These are phyloP conservation scores for Lanistes nyassanus DNA, from an alignment of 1,140 invertebrate genomes.

Conservation along the genomic window DNA sequence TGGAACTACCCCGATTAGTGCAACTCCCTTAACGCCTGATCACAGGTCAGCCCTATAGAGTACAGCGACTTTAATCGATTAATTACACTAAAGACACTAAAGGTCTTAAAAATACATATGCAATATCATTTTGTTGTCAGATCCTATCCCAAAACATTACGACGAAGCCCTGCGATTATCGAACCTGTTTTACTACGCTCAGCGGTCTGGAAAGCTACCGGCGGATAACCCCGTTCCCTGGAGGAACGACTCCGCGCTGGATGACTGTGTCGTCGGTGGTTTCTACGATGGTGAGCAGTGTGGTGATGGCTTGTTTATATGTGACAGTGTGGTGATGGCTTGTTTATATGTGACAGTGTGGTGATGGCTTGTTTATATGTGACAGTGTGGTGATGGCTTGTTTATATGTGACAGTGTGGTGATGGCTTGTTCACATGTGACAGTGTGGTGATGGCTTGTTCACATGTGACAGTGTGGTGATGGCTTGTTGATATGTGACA, in stretches of 20 bases:
- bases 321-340: too few species aligned
- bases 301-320: too few species aligned
- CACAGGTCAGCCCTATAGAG: neutral
- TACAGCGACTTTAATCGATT: neutral
- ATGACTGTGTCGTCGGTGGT: constrained; percentile 72
- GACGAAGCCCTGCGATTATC: constrained; percentile 69
- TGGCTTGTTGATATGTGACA: constrained; percentile 67
- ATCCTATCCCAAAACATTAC: constrained; percentile 64
- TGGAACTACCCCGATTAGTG: neutral
- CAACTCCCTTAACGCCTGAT: neutral
- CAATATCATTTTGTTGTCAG: neutral
- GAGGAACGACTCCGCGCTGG: constrained; percentile 72
- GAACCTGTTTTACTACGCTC: constrained; percentile 75
- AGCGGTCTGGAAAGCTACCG: constrained; percentile 73
- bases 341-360: too few species aligned
- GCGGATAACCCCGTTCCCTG: constrained; percentile 71
- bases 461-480: constrained; percentile 55
- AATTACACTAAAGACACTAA: neutral
- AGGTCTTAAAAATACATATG: too few species aligned
- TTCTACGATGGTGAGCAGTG: constrained; percentile 70
- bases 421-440: constrained; percentile 66
- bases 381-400: too few species aligned
- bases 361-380: too few species aligned
- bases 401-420: constrained; percentile 46
- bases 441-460: constrained; percentile 68